Conservation (phyloP, 2,888 invertebrate genomes). For the Kuschelorhynchus macadamiae region DNA sequence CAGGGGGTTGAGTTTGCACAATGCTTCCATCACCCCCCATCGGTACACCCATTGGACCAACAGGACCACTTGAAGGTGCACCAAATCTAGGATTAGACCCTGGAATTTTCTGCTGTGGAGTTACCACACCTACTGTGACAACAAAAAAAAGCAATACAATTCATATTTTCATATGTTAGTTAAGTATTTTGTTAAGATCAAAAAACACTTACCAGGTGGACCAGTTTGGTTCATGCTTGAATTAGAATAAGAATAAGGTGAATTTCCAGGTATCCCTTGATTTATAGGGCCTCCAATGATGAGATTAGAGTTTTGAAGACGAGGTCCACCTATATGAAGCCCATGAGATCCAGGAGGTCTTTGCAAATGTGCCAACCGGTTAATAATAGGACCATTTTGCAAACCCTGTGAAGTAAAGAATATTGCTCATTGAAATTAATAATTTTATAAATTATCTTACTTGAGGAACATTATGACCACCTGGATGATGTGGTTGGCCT, state of each 20-base stretch:
- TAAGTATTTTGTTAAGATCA: too few species aligned
- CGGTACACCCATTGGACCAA: slow-evolving; percentile 69
- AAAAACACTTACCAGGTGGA: slow-evolving; percentile 62
- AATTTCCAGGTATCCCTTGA: slow-evolving; percentile 70
- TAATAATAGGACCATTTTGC: slow-evolving; percentile 86
- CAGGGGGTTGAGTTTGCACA: slow-evolving; percentile 83
- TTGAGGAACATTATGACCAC: slow-evolving; percentile 65
- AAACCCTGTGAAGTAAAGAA: too few species aligned
- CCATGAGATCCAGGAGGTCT: slow-evolving; percentile 65
- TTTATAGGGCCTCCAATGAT: slow-evolving; percentile 68
- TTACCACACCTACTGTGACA: slow-evolving; percentile 68
- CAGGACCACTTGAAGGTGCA: slow-evolving; percentile 65
- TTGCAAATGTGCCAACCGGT: slow-evolving; percentile 66
- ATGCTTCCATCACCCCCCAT: slow-evolving; percentile 75
- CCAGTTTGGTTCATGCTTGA: slow-evolving; percentile 71
- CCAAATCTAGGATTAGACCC: slow-evolving; percentile 63
- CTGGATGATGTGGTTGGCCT: slow-evolving; percentile 67
- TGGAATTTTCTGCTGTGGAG: slow-evolving; percentile 70
- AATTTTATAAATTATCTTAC: slow-evolving; percentile 21
- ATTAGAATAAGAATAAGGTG: slow-evolving; percentile 71
- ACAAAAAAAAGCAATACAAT: too few species aligned
- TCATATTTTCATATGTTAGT: too few species aligned
- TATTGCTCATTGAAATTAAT: neutral
- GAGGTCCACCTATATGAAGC: slow-evolving; percentile 72
- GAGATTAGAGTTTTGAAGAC: slow-evolving; percentile 75